phyloP scores from a whole-genome alignment of 2,888 invertebrate species.

The Lasioglossum zephyrum region DNA sequence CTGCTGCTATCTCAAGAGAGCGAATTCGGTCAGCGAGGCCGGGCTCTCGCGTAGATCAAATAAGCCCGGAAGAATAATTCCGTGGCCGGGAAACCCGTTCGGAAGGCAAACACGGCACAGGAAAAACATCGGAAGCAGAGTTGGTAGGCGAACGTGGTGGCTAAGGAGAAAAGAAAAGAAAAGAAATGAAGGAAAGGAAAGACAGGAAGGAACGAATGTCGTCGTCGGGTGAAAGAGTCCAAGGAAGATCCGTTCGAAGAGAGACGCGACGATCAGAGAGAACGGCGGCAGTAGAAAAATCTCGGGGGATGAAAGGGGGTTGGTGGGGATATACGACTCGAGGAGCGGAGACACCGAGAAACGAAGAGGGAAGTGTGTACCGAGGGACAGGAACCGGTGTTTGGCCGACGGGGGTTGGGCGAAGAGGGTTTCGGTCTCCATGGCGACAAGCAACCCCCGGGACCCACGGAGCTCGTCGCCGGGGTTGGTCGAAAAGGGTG shows the following conservation, averaged over 20 bases:
- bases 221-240: neutral
- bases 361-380: conserved; percentile 62
- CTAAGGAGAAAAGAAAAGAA: neutral
- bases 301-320: neutral
- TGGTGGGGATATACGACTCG: conserved; percentile 14
- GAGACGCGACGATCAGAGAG: conserved; percentile 5
- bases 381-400: conserved; percentile 73
- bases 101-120: neutral
- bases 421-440: conserved; percentile 81
- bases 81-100: neutral
- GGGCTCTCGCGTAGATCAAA: neutral
- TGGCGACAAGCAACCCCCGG: conserved; percentile 84
- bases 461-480: conserved; percentile 80
- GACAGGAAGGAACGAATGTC: neutral
- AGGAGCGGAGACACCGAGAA: conserved; percentile 55
- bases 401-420: conserved; percentile 77
- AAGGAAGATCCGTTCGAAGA: neutral
- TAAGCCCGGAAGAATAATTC: conserved; percentile 4
- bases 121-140: neutral
- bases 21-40: neutral
- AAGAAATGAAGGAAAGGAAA: neutral
- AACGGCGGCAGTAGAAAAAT: neutral
- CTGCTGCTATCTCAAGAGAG: neutral
- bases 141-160: neutral
- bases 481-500: conserved; percentile 83